phyloP scores from a whole-genome alignment of 2,113 vertebrate genomes.

The Lipophrys pholis region DNA sequence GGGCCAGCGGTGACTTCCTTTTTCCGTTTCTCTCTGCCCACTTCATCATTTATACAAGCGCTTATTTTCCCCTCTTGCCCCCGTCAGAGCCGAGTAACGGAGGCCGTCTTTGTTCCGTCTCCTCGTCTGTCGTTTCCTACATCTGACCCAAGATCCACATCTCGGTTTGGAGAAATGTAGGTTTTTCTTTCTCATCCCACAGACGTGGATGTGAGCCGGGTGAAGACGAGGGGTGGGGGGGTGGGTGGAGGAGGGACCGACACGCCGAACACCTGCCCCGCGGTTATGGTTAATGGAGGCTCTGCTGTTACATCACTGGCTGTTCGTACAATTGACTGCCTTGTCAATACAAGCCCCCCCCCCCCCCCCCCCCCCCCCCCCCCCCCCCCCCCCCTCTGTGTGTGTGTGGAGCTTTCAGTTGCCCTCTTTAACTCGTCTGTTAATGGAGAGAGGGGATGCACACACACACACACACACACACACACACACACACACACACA shows the following conservation, averaged over 20 bases:
- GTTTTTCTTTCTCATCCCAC: too few relatives aligned
- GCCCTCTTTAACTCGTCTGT: constrained; percentile 70
- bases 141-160: constrained; percentile 1
- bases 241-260: constrained; percentile 18
- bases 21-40: constrained; percentile 74
- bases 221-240: constrained; percentile 5
- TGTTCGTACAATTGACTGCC: constrained; percentile 64
- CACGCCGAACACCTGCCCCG: constrained; percentile 53
- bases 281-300: constrained; percentile 55
- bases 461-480: constrained; percentile 24
- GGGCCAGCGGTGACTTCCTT: constrained; percentile 69
- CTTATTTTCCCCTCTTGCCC: constrained; percentile 59
- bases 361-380: constrained; percentile 5
- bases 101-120: constrained; percentile 49
- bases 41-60: constrained; percentile 72
- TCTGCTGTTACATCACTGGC: constrained; percentile 73
- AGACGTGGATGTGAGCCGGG: too few relatives aligned
- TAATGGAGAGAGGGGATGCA: constrained; percentile 58
- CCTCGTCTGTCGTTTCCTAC: constrained; percentile 27
- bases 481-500: constrained; percentile 13
- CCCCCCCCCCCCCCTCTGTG: neutral
- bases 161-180: neutral
- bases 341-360: constrained; percentile 62
- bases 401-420: constrained; percentile 56
- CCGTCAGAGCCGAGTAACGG: constrained; percentile 43